Evolutionary conservation across 2,113 vertebrate species (phyloP).

Genomic region (Poicephalus meyeri): DNA sequence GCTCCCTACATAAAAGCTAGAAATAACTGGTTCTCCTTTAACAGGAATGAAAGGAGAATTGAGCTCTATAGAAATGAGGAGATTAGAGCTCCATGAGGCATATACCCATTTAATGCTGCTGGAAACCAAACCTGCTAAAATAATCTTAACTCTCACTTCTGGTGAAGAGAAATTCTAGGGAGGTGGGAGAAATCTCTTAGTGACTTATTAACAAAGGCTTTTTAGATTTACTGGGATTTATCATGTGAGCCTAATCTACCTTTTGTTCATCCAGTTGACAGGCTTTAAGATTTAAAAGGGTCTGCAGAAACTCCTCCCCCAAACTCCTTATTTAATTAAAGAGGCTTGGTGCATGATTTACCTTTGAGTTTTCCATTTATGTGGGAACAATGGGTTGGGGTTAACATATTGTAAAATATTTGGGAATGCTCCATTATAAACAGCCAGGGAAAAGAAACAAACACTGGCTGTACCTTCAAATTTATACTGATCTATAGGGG

Average conservation of each 20-base stretch:
- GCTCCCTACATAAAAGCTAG: background rate
- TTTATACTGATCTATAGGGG: background rate
- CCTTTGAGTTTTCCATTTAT: conserved; percentile 29
- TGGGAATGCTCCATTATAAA: background rate
- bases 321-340: conserved; percentile 60
- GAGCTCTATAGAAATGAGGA: conserved; percentile 53
- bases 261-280: conserved; percentile 66
- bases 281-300: conserved; percentile 60
- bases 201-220: conserved; percentile 69
- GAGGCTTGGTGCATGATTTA: conserved; percentile 53
- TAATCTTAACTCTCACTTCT: conserved; percentile 50
- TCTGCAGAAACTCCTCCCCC: conserved; percentile 41
- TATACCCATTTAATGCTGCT: conserved; percentile 33
- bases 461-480: background rate
- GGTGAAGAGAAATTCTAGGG: conserved; percentile 21
- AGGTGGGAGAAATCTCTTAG: background rate
- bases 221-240: conserved; percentile 64
- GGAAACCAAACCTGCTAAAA: conserved; percentile 1
- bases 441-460: background rate
- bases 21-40: conserved; percentile 6
- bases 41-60: conserved; percentile 33
- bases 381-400: background rate
- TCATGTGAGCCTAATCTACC: conserved; percentile 69
- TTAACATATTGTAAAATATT: conserved; percentile 9
- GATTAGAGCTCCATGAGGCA: conserved; percentile 54